phyloP scores from a whole-genome alignment of 2,888 invertebrate genomes.

The Hanleya hanleyi region DNA sequence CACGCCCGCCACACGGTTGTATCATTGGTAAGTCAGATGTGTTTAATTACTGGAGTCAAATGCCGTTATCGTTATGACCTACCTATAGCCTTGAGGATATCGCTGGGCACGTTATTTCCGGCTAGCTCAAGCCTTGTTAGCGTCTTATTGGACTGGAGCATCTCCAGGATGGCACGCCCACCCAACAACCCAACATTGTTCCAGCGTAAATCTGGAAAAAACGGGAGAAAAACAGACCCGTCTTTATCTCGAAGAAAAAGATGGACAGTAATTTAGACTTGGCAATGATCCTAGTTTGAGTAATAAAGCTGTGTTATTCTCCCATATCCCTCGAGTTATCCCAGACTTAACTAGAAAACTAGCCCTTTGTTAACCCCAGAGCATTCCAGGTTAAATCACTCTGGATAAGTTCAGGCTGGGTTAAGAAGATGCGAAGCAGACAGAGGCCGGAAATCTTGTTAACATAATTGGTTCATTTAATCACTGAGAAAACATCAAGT shows the following conservation, averaged over 20 bases:
- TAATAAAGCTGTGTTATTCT: no score
- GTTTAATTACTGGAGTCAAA: not conserved
- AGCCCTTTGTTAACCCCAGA: no score
- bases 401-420: no score
- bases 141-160: slow-evolving; percentile 69
- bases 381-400: no score
- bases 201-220: slow-evolving; percentile 70
- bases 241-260: not conserved
- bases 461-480: no score
- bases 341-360: no score
- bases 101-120: slow-evolving; percentile 73
- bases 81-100: slow-evolving; percentile 71
- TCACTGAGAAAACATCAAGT: no score
- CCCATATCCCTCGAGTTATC: no score
- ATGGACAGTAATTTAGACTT: not conserved
- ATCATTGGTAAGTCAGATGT: not conserved
- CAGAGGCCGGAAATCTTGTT: no score
- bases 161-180: slow-evolving; percentile 67
- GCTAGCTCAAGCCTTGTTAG: slow-evolving; percentile 68
- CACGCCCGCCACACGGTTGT: not conserved
- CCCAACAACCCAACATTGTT: slow-evolving; percentile 73
- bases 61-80: no score
- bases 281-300: not conserved
- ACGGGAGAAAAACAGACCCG: slow-evolving; percentile 5
- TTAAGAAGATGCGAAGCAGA: no score